Base-by-base conservation (phyloP, 2,113 vertebrate species). In the Rhinogobius similis region DNA sequence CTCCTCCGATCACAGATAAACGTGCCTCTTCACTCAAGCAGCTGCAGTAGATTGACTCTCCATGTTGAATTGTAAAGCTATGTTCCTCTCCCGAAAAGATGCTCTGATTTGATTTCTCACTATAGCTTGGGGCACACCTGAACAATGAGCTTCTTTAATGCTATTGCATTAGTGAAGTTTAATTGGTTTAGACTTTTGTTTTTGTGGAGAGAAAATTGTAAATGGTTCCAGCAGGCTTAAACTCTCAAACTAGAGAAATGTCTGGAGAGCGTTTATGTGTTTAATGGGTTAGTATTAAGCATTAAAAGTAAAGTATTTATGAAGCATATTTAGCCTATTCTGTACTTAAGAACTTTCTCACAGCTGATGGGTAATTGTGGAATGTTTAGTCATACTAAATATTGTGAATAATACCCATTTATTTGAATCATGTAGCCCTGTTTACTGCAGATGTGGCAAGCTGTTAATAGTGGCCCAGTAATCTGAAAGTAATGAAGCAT, bases 401-500 rank as follows among this genome's bases (percentile, higher is more conserved):
- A 7, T 24, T 24, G 23, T 55, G 26, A 55, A 55, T 55, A 21
- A 59, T 29, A 38, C 21, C 10, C 11, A 18, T 29, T 58, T 16
- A 27, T 56, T 50, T 62, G 39, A 23, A 10, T 16, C 39, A 9
- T 29, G 20, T 52, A 64, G 58, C 21, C 48, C 63, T 38, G 26
- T 26, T 75, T 52, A 62, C 44, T 65, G 62, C 4, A 68, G 29
- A 50, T 39, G 67, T 32, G 16, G 39, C 36, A 65, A 52, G 65
- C 53, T 59, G 10, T 2, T 53, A 69, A 72, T 67, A 48, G 68
- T 58, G 18, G 27, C 50, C 6, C 52, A 36, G n/a, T 71, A 74
- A 78, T 67, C 62, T 46, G 50, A 29, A 73, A 78, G 53, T 68
- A 65, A 79, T 80, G 23, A 75, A 62, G 66, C 50, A 63, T 77